A percentile compares a stretch with the other conserved stretches of the same genome.
Evolutionary conservation across 2,888 invertebrate species (phyloP).

Genomic region (Lamellibrachia satsuma): DNA sequence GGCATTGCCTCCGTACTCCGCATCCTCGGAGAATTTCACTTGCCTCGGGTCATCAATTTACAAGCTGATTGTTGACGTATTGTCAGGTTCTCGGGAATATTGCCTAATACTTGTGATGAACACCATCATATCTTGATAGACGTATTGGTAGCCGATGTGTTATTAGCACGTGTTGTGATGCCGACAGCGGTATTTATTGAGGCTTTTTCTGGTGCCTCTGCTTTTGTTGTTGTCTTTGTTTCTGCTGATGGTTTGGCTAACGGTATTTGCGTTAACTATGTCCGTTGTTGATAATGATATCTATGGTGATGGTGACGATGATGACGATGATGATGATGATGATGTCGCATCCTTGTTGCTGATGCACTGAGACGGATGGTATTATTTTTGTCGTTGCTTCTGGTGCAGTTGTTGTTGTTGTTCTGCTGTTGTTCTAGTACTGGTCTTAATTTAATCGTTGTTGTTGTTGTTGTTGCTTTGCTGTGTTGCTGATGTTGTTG

Average conservation of each 20-base stretch:
- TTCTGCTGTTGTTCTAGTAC: not conserved
- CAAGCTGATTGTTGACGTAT: not conserved
- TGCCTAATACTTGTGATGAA: not conserved
- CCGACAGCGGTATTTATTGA: not conserved
- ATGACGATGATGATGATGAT: not conserved
- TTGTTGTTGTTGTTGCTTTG: not conserved
- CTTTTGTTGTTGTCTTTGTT: not conserved
- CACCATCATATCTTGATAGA: not conserved
- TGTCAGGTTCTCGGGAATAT: not conserved
- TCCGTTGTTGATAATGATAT: not conserved
- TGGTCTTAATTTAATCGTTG: not conserved
- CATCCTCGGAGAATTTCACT: not conserved
- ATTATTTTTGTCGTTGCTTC: not conserved
- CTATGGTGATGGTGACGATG: not conserved
- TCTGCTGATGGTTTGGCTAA: not conserved
- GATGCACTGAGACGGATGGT: not conserved
- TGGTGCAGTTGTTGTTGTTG: not conserved
- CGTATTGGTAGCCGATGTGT: not conserved
- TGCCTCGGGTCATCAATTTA: not conserved
- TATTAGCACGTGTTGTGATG: not conserved
- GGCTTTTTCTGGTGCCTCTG: not conserved
- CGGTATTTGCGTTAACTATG: not conserved
- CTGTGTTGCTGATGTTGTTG: not conserved
- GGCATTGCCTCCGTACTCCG: not conserved
- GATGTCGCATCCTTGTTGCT: not conserved